Percentiles rank a stretch among this genome's conserved stretches.
Conservation (phyloP, 2,888 invertebrate species). For the Zeuzera pyrina region DNA sequence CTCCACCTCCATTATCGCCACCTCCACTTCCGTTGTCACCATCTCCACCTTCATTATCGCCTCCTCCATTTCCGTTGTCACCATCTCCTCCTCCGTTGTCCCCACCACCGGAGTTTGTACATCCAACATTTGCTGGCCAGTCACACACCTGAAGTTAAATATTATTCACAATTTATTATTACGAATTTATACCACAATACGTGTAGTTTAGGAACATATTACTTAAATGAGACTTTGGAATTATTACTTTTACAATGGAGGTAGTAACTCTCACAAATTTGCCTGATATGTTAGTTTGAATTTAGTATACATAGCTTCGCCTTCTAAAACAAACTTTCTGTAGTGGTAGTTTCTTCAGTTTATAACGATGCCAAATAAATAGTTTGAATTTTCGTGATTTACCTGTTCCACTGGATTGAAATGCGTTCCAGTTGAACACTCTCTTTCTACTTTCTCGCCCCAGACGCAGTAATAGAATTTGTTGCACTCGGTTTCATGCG, state of each 20-base stretch:
- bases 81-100: neutral
- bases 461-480: constrained; percentile 33
- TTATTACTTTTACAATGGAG: neutral
- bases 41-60: constrained; percentile 1
- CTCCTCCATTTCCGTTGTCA: neutral
- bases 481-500: constrained; percentile 35
- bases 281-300: neutral
- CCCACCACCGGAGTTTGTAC: constrained; percentile 8
- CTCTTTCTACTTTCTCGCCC: constrained; percentile 24
- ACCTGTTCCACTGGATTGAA: constrained; percentile 35
- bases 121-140: constrained; percentile 23
- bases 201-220: neutral
- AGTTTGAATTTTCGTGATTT: constrained; percentile 1
- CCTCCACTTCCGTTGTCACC: constrained; percentile 5
- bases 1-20: constrained; percentile 6
- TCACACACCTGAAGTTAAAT: constrained; percentile 21
- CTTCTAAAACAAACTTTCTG: no score
- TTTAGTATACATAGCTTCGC: neutral
- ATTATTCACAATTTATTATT: neutral
- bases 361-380: neutral
- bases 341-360: neutral
- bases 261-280: neutral
- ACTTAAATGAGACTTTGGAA: neutral
- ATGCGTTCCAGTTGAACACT: constrained; percentile 25
- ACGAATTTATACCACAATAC: neutral